phyloP scores from a whole-genome alignment of 2,113 vertebrate species.

The Chloroceryle aenea region DNA sequence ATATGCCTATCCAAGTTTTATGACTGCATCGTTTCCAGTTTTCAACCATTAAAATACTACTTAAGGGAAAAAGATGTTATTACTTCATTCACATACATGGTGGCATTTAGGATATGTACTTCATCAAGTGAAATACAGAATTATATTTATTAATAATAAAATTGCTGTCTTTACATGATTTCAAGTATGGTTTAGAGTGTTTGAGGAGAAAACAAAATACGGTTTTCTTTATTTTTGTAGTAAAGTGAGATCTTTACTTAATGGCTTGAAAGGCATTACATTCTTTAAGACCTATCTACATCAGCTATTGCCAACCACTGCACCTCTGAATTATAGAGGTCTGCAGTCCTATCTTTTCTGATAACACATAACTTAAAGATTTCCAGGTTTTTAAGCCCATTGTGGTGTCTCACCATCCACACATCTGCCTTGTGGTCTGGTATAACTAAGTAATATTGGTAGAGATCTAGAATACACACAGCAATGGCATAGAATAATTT shows the following conservation, averaged over 20 bases:
- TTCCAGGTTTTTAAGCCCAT: neutral
- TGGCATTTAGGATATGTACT: neutral
- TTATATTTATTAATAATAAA: neutral
- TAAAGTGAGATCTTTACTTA: neutral
- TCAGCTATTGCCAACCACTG: neutral
- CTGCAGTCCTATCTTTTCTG: neutral
- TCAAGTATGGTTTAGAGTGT: neutral
- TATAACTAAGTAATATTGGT: neutral
- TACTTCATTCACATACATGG: neutral
- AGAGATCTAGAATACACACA: neutral
- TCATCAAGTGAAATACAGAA: neutral
- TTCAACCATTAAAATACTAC: neutral
- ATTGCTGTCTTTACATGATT: neutral
- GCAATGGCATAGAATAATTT: neutral
- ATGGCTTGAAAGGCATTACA: neutral
- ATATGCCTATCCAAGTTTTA: neutral
- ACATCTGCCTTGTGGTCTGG: neutral
- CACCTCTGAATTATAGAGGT: neutral
- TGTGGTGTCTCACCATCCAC: neutral
- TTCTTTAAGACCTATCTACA: neutral
- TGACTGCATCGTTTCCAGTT: neutral
- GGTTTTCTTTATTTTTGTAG: neutral
- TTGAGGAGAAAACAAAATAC: neutral
- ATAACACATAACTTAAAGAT: neutral
- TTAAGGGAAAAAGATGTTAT: neutral